Percentiles rank a stretch among this genome's conserved stretches.
phyloP scores from a whole-genome alignment of 2,113 vertebrate genomes.

The Gnathonemus longibarbis region DNA sequence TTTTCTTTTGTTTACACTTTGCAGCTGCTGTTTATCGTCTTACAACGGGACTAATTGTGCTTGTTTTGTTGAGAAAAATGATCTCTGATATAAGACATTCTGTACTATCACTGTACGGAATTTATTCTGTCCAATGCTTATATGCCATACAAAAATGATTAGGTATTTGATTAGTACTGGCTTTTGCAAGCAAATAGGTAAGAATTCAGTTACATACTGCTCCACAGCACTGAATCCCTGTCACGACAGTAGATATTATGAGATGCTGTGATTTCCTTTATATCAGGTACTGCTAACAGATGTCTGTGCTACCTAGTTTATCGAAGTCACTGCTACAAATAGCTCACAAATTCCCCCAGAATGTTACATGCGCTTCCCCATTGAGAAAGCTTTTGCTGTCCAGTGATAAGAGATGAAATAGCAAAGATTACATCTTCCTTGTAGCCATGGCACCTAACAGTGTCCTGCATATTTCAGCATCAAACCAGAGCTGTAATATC shows the following conservation, averaged over 20 bases:
- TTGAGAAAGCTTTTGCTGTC: not conserved
- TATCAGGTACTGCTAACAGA: not conserved
- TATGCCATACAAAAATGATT: constrained; percentile 4
- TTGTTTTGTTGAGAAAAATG: not conserved
- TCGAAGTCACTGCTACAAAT: not conserved
- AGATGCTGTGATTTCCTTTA: constrained; percentile 21
- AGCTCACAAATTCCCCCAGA: not conserved
- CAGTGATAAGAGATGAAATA: constrained; percentile 1
- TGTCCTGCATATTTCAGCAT: not conserved
- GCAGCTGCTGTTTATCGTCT: not conserved
- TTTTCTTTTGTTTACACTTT: not conserved
- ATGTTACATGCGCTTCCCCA: not conserved
- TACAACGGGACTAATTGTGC: not conserved
- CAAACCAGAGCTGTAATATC: not conserved
- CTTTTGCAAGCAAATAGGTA: constrained; percentile 21
- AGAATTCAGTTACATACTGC: not conserved
- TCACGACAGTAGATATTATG: constrained; percentile 7
- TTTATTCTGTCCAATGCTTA: not conserved
- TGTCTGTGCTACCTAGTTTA: not conserved
- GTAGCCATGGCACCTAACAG: not conserved
- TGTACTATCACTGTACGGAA: not conserved
- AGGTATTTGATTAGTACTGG: not conserved
- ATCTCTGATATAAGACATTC: not conserved
- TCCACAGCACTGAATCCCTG: constrained; percentile 24
- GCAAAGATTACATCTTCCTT: not conserved